These are phyloP conservation scores for Diaprepes abbreviatus DNA, from an alignment of 2,888 invertebrate genomes.

Conservation along the genomic window DNA sequence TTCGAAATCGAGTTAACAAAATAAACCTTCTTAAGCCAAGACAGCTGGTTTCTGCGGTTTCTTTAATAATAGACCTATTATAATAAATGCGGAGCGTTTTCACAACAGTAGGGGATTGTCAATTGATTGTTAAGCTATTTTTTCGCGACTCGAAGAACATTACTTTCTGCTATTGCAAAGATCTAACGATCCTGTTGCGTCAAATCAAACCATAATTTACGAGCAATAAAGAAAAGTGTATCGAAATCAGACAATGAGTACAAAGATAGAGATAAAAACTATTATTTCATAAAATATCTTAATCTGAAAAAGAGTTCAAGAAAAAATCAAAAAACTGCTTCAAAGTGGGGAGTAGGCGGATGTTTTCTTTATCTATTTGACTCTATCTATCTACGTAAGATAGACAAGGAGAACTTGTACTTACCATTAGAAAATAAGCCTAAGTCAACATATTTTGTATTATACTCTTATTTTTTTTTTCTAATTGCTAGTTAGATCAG, in stretches of 20 bases:
- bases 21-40: not conserved
- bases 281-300: too few relatives aligned
- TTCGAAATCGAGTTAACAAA: too few relatives aligned
- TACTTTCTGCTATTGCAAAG: constrained; percentile 27
- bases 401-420: too few relatives aligned
- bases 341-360: too few relatives aligned
- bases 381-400: too few relatives aligned
- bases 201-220: constrained; percentile 29
- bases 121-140: constrained; percentile 17
- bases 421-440: too few relatives aligned
- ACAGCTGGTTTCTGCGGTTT: not conserved
- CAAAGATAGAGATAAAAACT: not conserved
- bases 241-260: constrained; percentile 5
- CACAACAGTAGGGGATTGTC: constrained; percentile 14
- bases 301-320: too few relatives aligned
- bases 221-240: constrained; percentile 23
- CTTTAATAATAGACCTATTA: not conserved
- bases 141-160: constrained; percentile 14
- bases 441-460: too few relatives aligned
- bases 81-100: not conserved
- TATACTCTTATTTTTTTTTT: too few relatives aligned
- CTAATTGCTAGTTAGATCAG: too few relatives aligned
- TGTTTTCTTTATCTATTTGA: too few relatives aligned
- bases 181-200: constrained; percentile 31
- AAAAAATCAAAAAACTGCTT: too few relatives aligned